These are phyloP conservation scores for Plestiodon gilberti DNA, from an alignment of 2,113 vertebrate genomes.

Conservation along the genomic window DNA sequence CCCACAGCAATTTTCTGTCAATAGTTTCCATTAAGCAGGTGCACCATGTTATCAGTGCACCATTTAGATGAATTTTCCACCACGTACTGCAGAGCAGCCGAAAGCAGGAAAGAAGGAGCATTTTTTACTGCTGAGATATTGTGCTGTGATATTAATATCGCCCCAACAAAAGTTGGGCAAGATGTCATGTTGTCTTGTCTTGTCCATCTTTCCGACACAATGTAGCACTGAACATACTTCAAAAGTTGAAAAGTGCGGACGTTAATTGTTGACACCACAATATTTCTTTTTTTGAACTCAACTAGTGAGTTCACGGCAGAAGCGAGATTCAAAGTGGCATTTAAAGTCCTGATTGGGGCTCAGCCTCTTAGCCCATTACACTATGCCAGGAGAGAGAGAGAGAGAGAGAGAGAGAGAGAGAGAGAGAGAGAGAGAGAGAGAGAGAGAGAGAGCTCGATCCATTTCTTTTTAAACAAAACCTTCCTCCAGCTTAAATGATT, in stretches of 20 bases:
- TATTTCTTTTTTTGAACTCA: not conserved
- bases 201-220: not conserved
- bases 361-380: no score
- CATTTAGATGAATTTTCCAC: not conserved
- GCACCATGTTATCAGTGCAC: rapidly evolving
- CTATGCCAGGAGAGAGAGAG: conserved; percentile 14
- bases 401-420: conserved; percentile 39
- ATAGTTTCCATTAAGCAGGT: not conserved
- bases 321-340: no score
- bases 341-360: no score
- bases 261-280: not conserved
- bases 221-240: not conserved
- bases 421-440: conserved; percentile 39
- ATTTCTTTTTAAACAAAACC: conserved; percentile 36
- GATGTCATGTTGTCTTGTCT: not conserved
- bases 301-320: no score
- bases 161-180: not conserved
- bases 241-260: not conserved
- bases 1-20: not conserved
- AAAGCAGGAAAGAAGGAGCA: not conserved
- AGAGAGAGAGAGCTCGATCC: conserved; percentile 22
- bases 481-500: conserved; percentile 25
- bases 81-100: not conserved
- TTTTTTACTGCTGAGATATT: not conserved
- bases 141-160: not conserved